Conservation (phyloP, 2,113 vertebrate species). For the Jacana jacana region DNA sequence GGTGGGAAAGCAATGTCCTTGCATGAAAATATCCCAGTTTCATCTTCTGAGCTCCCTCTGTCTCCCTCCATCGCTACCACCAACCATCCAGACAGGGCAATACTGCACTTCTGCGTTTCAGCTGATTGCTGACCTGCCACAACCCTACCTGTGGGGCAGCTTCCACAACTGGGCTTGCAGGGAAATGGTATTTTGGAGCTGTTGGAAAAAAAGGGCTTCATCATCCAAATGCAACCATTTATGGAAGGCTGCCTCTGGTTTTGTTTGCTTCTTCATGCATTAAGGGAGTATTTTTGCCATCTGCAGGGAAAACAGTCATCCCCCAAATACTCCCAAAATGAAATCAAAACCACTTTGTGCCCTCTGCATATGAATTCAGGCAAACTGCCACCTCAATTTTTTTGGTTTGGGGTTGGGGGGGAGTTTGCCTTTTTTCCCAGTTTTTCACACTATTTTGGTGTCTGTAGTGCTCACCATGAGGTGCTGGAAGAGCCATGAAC, state of each 20-base stretch:
- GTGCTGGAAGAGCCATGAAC: constrained; percentile 99
- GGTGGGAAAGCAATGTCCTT: not conserved
- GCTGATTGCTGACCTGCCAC: not conserved
- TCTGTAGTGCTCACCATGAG: constrained; percentile 88
- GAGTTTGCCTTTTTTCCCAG: rapidly evolving
- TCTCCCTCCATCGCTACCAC: not conserved
- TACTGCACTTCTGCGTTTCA: not conserved
- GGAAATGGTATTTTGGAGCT: not conserved
- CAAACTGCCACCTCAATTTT: not conserved
- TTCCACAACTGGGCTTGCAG: not conserved
- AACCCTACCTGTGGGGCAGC: not conserved
- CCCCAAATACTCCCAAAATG: not conserved
- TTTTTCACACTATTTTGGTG: not conserved
- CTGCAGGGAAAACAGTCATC: rapidly evolving
- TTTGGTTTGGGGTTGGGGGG: not conserved
- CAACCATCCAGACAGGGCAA: rapidly evolving
- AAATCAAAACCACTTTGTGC: not conserved
- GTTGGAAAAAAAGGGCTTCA: not conserved
- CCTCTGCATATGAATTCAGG: not conserved
- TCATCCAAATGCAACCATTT: not conserved
- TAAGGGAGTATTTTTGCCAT: not conserved
- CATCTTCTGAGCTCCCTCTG: not conserved
- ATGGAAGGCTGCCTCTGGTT: not conserved
- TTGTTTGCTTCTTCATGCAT: not conserved
- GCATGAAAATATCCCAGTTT: not conserved